phyloP scores from a whole-genome alignment of 1,140 invertebrate species.

The Helicoverpa zea region DNA sequence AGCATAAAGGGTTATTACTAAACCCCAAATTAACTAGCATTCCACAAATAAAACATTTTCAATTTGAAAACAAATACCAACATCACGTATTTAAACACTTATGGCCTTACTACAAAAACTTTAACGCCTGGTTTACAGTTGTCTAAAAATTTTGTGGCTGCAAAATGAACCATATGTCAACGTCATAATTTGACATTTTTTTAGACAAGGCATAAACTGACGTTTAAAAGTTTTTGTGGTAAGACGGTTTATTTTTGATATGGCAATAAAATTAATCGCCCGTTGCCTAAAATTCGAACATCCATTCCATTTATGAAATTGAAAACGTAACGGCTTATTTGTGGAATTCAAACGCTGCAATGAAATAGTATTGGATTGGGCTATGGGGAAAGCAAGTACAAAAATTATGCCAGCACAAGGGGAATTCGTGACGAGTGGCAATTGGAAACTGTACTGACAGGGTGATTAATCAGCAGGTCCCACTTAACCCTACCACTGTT shows the following conservation, averaged over 20 bases:
- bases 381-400: slow-evolving; percentile 54
- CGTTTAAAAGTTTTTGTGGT: too few species aligned
- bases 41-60: slow-evolving; percentile 42
- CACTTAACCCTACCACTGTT: slow-evolving; percentile 84
- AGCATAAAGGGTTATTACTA: slow-evolving; percentile 61
- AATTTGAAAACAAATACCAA: slow-evolving; percentile 16
- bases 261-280: slow-evolving; percentile 43
- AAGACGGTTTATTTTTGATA: slow-evolving; percentile 40
- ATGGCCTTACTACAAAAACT: too few species aligned
- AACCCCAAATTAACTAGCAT: slow-evolving; percentile 45
- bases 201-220: too few species aligned
- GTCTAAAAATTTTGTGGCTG: too few species aligned
- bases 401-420: slow-evolving; percentile 71
- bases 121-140: too few species aligned
- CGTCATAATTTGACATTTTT: too few species aligned
- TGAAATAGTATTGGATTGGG: slow-evolving; percentile 39
- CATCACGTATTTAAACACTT: slow-evolving; percentile 8
- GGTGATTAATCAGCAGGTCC: slow-evolving; percentile 83
- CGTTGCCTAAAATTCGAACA: slow-evolving; percentile 23
- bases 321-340: slow-evolving; percentile 33
- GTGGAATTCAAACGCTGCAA: slow-evolving; percentile 11
- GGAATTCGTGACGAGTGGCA: slow-evolving; percentile 81
- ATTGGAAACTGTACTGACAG: slow-evolving; percentile 83
- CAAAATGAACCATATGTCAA: too few species aligned
- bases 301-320: slow-evolving; percentile 49